phyloP scores from a whole-genome alignment of 1,140 invertebrate species.

The Leptinotarsa texana region DNA sequence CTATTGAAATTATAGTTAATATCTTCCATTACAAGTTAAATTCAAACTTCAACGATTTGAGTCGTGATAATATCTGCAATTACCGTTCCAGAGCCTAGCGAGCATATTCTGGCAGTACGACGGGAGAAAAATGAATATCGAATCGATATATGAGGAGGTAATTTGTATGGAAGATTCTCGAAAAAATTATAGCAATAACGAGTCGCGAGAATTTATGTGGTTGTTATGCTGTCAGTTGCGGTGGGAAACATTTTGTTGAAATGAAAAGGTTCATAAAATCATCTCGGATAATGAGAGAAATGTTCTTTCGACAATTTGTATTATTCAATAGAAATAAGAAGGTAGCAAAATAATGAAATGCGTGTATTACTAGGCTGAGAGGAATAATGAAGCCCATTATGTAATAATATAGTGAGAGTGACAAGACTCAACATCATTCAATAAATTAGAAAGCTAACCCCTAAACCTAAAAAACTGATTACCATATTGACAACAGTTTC shows the following conservation, averaged over 20 bases:
- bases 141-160: conserved; percentile 3
- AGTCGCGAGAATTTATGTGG: neutral
- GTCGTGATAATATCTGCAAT: conserved; percentile 39
- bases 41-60: conserved; percentile 31
- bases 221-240: conserved; percentile 12
- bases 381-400: too few species aligned
- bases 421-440: too few species aligned
- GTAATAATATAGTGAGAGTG: too few species aligned
- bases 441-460: too few species aligned
- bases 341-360: too few species aligned
- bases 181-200: conserved; percentile 14
- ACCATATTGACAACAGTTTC: too few species aligned
- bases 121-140: conserved; percentile 23
- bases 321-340: too few species aligned
- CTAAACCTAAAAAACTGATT: too few species aligned
- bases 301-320: too few species aligned
- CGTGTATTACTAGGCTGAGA: too few species aligned
- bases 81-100: conserved; percentile 32
- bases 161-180: conserved; percentile 11
- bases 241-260: neutral
- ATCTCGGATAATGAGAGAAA: too few species aligned
- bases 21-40: conserved; percentile 37
- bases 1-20: conserved; percentile 36
- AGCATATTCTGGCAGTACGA: conserved; percentile 15
- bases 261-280: too few species aligned